Percentiles rank a stretch among this genome's conserved stretches.
Evolutionary conservation across 2,888 invertebrate species (phyloP).

Genomic region (Athrips mouffetella): DNA sequence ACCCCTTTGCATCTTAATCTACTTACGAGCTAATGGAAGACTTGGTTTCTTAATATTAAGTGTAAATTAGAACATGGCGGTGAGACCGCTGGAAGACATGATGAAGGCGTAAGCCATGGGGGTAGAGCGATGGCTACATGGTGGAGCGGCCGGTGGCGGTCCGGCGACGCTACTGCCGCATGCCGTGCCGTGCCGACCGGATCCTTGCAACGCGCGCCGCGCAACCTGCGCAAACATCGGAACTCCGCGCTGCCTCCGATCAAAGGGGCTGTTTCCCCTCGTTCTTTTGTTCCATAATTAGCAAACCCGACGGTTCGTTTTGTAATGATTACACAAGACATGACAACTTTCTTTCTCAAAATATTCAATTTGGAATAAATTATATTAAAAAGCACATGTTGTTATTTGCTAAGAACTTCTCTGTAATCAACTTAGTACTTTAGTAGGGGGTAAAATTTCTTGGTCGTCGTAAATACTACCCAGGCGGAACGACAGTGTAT

Average conservation of each 20-base stretch:
- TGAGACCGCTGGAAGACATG: slow-evolving; percentile 62
- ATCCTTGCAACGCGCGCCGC: slow-evolving; percentile 56
- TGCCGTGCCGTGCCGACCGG: slow-evolving; percentile 33
- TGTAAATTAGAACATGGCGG: slow-evolving; percentile 53
- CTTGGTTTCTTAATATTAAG: slow-evolving; percentile 66
- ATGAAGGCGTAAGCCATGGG: slow-evolving; percentile 44
- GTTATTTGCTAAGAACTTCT: too few relatives aligned
- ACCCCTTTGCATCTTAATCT: slow-evolving; percentile 62
- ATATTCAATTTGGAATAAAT: too few relatives aligned
- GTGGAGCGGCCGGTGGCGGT: slow-evolving; percentile 68
- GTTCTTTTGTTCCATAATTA: slow-evolving; percentile 28
- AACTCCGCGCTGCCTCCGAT: slow-evolving; percentile 43
- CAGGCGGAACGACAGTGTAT: too few relatives aligned
- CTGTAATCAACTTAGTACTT: too few relatives aligned
- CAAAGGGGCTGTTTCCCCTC: slow-evolving; percentile 41
- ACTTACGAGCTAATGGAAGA: slow-evolving; percentile 72
- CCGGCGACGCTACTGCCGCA: slow-evolving; percentile 69
- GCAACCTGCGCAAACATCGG: slow-evolving; percentile 71
- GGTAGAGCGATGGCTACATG: slow-evolving; percentile 57
- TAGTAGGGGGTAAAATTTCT: too few relatives aligned
- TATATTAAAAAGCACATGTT: too few relatives aligned
- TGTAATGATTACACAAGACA: background rate
- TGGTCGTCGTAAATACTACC: too few relatives aligned
- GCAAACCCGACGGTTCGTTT: background rate
- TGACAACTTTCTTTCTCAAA: too few relatives aligned